Percentiles rank a stretch among this genome's conserved stretches.
phyloP scores from a whole-genome alignment of 1,140 invertebrate species.

The Cotesia glomerata region DNA sequence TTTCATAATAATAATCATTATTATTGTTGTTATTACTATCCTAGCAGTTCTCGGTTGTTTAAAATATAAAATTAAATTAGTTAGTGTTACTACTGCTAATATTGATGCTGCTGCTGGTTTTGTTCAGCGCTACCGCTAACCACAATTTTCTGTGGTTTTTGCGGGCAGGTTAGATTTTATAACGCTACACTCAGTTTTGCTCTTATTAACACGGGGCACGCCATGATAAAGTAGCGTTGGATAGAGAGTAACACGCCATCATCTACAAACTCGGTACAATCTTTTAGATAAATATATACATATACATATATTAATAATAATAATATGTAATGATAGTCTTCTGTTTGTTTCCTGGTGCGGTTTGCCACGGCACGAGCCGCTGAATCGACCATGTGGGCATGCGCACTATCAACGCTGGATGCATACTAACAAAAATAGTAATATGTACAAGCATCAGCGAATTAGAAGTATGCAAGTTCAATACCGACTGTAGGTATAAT shows the following conservation, averaged over 20 bases:
- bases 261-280: slow-evolving; percentile 23
- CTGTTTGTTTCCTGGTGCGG: slow-evolving; percentile 49
- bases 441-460: neutral
- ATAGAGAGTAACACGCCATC: no score
- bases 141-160: slow-evolving; percentile 42
- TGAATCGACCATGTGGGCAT: neutral
- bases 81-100: neutral
- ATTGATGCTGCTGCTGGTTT: slow-evolving; percentile 10
- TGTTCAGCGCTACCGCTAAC: neutral
- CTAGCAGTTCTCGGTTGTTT: neutral
- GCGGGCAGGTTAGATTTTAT: slow-evolving; percentile 49
- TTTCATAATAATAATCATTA: slow-evolving; percentile 5
- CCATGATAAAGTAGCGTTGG: neutral
- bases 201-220: slow-evolving; percentile 22
- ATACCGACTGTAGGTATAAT: no score
- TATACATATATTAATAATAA: no score
- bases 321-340: slow-evolving; percentile 49
- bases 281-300: slow-evolving; percentile 1
- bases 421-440: neutral
- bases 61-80: neutral
- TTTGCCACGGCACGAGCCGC: slow-evolving; percentile 47
- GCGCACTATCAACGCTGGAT: neutral
- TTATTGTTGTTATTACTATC: neutral
- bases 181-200: slow-evolving; percentile 34
- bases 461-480: neutral